These are phyloP conservation scores for Bos indicus DNA, from an alignment of 2,113 vertebrate genomes.

Conservation along the genomic window DNA sequence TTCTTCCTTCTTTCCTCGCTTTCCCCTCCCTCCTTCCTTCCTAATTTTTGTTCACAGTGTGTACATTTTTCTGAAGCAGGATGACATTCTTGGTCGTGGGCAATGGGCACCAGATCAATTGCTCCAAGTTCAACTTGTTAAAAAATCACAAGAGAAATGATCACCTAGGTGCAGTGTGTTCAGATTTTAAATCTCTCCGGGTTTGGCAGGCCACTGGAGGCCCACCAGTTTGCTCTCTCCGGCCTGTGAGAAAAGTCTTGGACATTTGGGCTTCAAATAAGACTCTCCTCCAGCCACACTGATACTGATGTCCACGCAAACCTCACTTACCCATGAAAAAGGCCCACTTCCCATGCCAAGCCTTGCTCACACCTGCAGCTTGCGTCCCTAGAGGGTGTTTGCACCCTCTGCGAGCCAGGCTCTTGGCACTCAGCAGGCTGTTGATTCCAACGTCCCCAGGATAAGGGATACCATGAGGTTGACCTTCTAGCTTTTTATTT, in stretches of 20 bases:
- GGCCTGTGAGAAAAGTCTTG: not conserved
- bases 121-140: conserved; percentile 55
- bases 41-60: not conserved
- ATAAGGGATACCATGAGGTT: not conserved
- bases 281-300: not conserved
- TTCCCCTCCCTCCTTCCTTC: not conserved
- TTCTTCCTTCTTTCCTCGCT: not conserved
- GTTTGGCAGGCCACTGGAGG: not conserved
- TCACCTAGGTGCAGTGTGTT: not conserved
- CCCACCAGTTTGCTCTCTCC: not conserved
- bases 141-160: conserved; percentile 70
- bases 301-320: not conserved
- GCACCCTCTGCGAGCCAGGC: not conserved
- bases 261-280: not conserved
- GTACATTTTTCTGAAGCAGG: conserved; percentile 46
- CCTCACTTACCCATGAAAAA: not conserved
- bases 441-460: not conserved
- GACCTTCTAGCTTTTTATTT: not conserved
- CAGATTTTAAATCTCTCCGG: conserved; percentile 32
- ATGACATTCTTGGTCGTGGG: conserved; percentile 19
- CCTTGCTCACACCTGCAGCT: not conserved
- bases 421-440: not conserved
- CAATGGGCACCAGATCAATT: conserved; percentile 43
- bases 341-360: not conserved
- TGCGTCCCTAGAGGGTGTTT: not conserved